phyloP scores from a whole-genome alignment of 2,797 vertebrate species.

The Hybognathus amarus region DNA sequence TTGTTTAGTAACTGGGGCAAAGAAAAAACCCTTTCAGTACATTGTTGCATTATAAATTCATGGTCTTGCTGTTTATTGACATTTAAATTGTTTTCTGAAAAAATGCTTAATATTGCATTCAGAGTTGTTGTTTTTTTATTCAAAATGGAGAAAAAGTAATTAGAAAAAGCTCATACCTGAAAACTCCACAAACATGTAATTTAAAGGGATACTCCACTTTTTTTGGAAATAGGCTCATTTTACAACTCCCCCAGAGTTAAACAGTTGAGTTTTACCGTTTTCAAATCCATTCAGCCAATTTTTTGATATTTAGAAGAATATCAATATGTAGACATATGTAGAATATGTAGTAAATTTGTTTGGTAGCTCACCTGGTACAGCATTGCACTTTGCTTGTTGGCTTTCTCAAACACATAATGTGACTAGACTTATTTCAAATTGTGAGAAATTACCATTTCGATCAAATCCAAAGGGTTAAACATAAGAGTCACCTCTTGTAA shows the following conservation, averaged over 20 bases:
- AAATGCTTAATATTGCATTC: not conserved
- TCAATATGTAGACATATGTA: no score
- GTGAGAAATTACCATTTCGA: not conserved
- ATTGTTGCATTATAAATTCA: not conserved
- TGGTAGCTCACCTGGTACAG: no score
- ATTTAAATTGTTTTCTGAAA: not conserved
- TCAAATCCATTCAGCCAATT: no score
- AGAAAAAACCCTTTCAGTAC: not conserved
- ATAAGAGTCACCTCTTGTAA: not conserved
- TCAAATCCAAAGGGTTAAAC: not conserved
- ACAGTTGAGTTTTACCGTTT: no score
- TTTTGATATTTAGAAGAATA: no score
- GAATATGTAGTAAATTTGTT: no score
- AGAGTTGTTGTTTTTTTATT: not conserved
- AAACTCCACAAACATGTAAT: not conserved
- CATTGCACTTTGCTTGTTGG: not conserved
- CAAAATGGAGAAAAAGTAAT: not conserved
- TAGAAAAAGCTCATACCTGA: not conserved
- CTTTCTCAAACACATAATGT: not conserved
- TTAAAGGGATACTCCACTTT: no score
- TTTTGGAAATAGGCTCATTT: no score
- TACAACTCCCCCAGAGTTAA: no score
- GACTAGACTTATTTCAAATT: not conserved
- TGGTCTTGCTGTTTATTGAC: not conserved
- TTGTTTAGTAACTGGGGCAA: not conserved